These are phyloP conservation scores for Semaprochilodus insignis DNA, from an alignment of 2,797 vertebrate genomes.

Conservation along the genomic window DNA sequence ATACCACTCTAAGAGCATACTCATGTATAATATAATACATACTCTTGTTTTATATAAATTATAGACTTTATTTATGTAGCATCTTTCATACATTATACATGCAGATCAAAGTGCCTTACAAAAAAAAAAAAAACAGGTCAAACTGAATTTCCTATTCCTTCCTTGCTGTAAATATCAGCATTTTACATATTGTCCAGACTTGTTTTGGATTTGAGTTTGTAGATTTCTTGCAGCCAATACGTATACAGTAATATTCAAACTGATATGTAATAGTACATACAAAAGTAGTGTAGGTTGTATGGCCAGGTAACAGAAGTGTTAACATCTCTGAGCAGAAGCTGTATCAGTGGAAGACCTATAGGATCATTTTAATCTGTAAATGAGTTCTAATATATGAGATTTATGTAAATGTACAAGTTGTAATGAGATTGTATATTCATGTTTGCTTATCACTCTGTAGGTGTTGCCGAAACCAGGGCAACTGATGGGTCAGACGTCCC, in stretches of 20 bases:
- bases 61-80: too few species aligned
- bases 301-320: neutral
- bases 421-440: neutral
- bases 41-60: too few species aligned
- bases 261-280: neutral
- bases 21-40: neutral
- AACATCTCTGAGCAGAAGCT: neutral
- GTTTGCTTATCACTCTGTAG: slow-evolving; percentile 60
- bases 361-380: neutral
- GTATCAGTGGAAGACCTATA: neutral
- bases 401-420: neutral
- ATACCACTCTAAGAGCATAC: neutral
- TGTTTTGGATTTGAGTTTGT: too few species aligned
- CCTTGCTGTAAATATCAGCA: too few species aligned
- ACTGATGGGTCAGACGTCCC: slow-evolving; percentile 47
- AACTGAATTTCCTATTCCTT: too few species aligned
- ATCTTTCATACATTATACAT: too few species aligned
- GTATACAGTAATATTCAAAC: neutral
- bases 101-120: too few species aligned
- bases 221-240: too few species aligned
- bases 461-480: slow-evolving; percentile 70
- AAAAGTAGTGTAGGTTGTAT: neutral
- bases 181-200: too few species aligned
- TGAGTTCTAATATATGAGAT: neutral
- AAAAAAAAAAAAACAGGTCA: too few species aligned